Conservation (phyloP, 2,888 invertebrate genomes). For the Lepidonotus clava region DNA sequence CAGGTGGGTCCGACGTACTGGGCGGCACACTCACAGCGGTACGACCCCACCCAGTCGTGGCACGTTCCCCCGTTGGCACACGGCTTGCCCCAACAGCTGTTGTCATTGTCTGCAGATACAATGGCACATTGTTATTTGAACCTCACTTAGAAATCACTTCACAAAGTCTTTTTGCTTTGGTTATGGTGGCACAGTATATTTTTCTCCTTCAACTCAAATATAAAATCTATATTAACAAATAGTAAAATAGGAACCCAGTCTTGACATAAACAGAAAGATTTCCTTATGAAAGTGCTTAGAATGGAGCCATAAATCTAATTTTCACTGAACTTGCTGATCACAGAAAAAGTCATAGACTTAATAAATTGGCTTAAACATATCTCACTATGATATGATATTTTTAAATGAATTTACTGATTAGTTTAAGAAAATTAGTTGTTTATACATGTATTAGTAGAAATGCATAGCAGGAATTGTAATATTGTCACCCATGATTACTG, state of each 20-base stretch:
- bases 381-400: too few relatives aligned
- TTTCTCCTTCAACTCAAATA: not conserved
- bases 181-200: too few relatives aligned
- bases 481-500: not conserved
- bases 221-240: not conserved
- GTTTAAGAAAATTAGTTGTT: too few relatives aligned
- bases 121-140: not conserved
- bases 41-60: not conserved
- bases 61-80: conserved; percentile 32
- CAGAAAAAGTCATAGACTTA: too few relatives aligned
- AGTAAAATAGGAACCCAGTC: not conserved
- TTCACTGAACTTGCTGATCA: too few relatives aligned
- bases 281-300: not conserved
- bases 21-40: not conserved
- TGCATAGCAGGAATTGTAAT: too few relatives aligned
- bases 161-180: too few relatives aligned
- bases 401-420: too few relatives aligned
- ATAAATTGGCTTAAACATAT: too few relatives aligned
- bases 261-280: not conserved
- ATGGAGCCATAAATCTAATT: not conserved
- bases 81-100: not conserved
- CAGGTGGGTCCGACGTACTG: not conserved
- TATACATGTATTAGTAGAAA: too few relatives aligned
- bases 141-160: not conserved
- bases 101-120: not conserved